A percentile compares a stretch with the other conserved stretches of the same genome.
These are phyloP conservation scores for Misgurnus anguillicaudatus DNA, from an alignment of 2,113 vertebrate genomes.

Conservation along the genomic window DNA sequence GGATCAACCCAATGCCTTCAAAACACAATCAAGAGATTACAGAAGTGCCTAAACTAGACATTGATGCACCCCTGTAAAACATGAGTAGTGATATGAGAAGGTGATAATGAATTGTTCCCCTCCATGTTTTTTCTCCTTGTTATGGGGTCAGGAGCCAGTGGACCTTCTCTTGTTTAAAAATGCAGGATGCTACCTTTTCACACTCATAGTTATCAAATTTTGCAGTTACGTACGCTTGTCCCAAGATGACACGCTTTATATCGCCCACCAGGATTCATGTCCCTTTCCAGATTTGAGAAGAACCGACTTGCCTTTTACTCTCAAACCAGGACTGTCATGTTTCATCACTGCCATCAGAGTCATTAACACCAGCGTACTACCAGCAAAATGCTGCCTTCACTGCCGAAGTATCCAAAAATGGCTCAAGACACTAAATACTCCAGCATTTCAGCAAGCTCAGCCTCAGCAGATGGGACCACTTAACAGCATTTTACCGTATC, in stretches of 20 bases:
- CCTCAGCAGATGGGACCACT: slow-evolving; percentile 45
- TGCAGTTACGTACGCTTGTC: not conserved
- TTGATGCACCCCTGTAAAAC: slow-evolving; percentile 50
- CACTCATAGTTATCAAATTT: slow-evolving; percentile 17
- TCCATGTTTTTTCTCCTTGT: not conserved
- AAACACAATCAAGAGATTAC: slow-evolving; percentile 58
- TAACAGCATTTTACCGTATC: slow-evolving; percentile 20
- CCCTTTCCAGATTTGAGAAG: not conserved
- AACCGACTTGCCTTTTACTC: slow-evolving; percentile 19
- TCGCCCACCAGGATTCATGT: not conserved
- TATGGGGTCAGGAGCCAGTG: not conserved
- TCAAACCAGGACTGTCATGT: not conserved
- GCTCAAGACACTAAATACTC: not conserved
- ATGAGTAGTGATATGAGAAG: slow-evolving; percentile 19
- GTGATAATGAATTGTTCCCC: not conserved
- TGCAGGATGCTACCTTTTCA: not conserved
- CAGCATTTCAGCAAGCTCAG: not conserved
- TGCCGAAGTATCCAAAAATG: slow-evolving; percentile 15
- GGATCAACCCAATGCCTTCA: not conserved
- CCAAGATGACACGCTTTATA: not conserved
- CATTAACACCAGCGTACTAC: slow-evolving; percentile 7
- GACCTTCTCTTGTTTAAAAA: not conserved
- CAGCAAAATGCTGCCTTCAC: slow-evolving; percentile 12
- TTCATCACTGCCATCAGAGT: slow-evolving; percentile 14
- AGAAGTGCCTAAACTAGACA: slow-evolving; percentile 61